Percentiles rank a stretch among this genome's conserved stretches.
phyloP scores from a whole-genome alignment of 2,888 invertebrate genomes.

The Epistrophe eligans region DNA sequence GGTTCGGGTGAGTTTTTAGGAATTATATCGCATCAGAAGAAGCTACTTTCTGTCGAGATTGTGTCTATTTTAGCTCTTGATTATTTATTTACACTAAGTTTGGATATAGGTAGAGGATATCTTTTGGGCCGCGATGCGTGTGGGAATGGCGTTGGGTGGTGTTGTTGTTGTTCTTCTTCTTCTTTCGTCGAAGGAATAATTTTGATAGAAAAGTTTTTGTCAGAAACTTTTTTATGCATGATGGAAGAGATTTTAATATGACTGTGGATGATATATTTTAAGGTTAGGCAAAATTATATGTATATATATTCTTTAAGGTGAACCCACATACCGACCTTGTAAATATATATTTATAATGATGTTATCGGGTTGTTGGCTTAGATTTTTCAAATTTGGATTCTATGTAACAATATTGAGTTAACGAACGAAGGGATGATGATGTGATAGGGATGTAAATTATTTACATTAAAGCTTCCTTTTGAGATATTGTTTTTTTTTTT shows the following conservation, averaged over 20 bases:
- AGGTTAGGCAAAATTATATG: background rate
- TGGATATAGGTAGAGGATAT: background rate
- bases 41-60: constrained; percentile 56
- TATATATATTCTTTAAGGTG: background rate
- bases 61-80: constrained; percentile 58
- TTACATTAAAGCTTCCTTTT: background rate
- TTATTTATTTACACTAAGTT: constrained; percentile 62
- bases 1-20: background rate
- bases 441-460: constrained; percentile 2
- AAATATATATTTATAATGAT: background rate
- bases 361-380: constrained; percentile 18
- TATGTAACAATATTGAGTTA: background rate
- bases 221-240: constrained; percentile 34
- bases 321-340: constrained; percentile 37
- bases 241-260: constrained; percentile 50
- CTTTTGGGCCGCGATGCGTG: background rate
- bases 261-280: constrained; percentile 47
- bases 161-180: no score
- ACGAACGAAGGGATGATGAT: no score
- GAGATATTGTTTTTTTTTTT: background rate
- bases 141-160: background rate
- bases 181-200: background rate
- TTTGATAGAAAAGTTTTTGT: constrained; percentile 42
- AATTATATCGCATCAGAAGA: constrained; percentile 11
- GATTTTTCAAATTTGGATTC: background rate